Evolutionary conservation across 2,888 invertebrate species (phyloP).

Genomic region (Perithous albicinctus): DNA sequence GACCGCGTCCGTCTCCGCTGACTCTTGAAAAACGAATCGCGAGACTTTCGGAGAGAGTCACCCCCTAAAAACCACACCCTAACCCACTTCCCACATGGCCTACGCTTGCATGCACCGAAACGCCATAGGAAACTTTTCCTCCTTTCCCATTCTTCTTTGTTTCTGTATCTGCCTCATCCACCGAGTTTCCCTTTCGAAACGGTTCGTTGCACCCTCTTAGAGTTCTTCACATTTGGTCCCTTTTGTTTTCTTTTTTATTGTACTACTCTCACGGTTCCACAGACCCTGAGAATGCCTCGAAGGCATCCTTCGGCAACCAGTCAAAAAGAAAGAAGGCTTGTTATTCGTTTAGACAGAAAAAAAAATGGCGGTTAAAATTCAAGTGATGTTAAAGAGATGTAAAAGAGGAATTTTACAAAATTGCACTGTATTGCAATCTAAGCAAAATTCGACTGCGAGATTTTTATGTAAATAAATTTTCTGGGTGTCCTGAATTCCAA

Average conservation of each 20-base stretch:
- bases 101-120: slow-evolving; percentile 16
- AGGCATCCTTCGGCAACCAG: not conserved
- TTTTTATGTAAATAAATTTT: too few relatives aligned
- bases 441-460: too few relatives aligned
- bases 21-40: slow-evolving; percentile 22
- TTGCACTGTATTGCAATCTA: too few relatives aligned
- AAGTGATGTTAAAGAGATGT: not conserved
- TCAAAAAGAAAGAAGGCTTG: not conserved
- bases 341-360: not conserved
- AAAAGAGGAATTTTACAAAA: too few relatives aligned
- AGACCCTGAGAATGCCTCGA: not conserved
- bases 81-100: slow-evolving; percentile 47
- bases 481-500: too few relatives aligned
- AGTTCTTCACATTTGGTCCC: slow-evolving; percentile 10
- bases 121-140: slow-evolving; percentile 16
- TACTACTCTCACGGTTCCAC: not conserved
- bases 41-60: not conserved
- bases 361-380: not conserved
- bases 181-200: slow-evolving; percentile 22
- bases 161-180: slow-evolving; percentile 7
- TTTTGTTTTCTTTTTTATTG: slow-evolving; percentile 22
- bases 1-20: slow-evolving; percentile 35
- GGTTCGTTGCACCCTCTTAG: slow-evolving; percentile 37
- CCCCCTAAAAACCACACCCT: slow-evolving; percentile 41
- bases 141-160: not conserved